Percentiles rank a stretch among this genome's conserved stretches.
phyloP scores from a whole-genome alignment of 2,888 invertebrate genomes.

The Synanthedon vespiformis region DNA sequence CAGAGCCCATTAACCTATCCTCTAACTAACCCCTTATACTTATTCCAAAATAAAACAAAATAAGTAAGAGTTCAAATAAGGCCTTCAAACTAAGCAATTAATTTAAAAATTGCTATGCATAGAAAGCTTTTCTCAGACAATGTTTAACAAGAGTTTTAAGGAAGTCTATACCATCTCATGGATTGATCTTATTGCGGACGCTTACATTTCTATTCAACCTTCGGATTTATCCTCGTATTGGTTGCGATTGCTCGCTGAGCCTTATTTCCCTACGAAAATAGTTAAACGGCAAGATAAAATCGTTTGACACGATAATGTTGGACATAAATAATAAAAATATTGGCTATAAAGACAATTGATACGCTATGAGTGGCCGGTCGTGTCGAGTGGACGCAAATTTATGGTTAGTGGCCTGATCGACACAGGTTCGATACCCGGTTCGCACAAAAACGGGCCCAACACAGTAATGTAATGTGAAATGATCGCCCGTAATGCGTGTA shows the following conservation, averaged over 20 bases:
- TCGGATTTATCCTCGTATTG: not conserved
- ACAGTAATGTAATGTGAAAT: constrained; percentile 53
- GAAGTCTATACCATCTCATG: too few species aligned
- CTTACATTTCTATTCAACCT: not conserved
- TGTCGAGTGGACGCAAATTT: constrained; percentile 38
- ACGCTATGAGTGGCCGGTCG: constrained; percentile 44
- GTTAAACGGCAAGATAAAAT: constrained; percentile 18
- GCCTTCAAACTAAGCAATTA: too few species aligned
- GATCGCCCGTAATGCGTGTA: constrained; percentile 60
- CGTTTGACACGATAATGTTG: constrained; percentile 34
- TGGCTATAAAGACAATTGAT: constrained; percentile 59
- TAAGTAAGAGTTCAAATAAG: too few species aligned
- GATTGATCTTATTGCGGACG: too few species aligned
- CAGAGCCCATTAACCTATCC: too few species aligned
- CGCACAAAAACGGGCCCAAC: constrained; percentile 31
- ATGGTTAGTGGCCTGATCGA: constrained; percentile 44
- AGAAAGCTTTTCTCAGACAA: too few species aligned
- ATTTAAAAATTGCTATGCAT: too few species aligned
- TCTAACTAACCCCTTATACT: too few species aligned
- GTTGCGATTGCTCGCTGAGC: not conserved
- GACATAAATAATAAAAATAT: constrained; percentile 55
- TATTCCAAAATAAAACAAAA: too few species aligned
- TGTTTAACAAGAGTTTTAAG: too few species aligned
- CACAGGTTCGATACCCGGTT: constrained; percentile 42
- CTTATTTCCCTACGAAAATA: not conserved